Evolutionary conservation across 2,113 vertebrate species (phyloP).

Genomic region (Thermophis baileyi): DNA sequence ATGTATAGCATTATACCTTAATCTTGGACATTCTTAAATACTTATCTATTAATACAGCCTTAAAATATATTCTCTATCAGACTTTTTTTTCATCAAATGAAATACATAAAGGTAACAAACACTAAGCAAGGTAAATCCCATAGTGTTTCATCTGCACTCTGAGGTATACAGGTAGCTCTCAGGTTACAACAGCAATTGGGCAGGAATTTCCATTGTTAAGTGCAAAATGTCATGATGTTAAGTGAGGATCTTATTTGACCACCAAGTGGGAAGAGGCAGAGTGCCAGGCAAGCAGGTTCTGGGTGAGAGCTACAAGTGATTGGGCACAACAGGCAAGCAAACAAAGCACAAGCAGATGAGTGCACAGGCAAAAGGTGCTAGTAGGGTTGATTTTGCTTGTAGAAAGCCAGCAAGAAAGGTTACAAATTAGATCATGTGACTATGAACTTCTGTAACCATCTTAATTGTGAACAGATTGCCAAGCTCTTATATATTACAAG

Average conservation of each 20-base stretch:
- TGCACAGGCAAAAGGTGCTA: not conserved
- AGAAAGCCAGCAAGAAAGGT: not conserved
- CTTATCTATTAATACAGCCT: not conserved
- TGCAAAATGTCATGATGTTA: not conserved
- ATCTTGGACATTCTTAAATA: not conserved
- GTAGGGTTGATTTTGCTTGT: not conserved
- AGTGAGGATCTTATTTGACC: not conserved
- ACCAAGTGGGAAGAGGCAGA: not conserved
- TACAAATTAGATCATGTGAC: not conserved
- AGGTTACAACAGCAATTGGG: not conserved
- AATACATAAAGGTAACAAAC: not conserved
- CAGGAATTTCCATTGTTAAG: not conserved
- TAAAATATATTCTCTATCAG: not conserved
- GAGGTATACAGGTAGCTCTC: not conserved
- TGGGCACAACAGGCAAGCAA: no score
- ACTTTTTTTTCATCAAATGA: not conserved
- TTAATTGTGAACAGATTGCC: not conserved
- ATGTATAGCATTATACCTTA: slow-evolving; percentile 12
- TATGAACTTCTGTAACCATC: not conserved
- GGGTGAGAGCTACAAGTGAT: not conserved
- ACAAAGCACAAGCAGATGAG: not conserved
- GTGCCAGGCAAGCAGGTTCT: not conserved
- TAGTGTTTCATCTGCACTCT: not conserved
- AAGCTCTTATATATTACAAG: not conserved
- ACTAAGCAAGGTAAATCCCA: not conserved